Evolutionary conservation across 2,888 invertebrate species (phyloP).

Genomic region (Brachynemurus nebulosus): DNA sequence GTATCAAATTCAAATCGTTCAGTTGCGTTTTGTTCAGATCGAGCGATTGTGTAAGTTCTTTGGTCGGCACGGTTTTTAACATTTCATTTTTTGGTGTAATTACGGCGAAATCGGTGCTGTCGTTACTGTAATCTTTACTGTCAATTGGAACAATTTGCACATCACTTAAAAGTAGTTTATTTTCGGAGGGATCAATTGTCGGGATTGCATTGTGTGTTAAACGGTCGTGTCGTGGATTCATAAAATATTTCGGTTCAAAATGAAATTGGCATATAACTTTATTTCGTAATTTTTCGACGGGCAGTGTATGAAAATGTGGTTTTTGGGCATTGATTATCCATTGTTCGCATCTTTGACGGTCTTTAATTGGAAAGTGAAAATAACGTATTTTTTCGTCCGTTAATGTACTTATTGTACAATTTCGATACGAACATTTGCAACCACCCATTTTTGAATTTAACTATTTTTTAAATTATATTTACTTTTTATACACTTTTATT

Average conservation of each 20-base stretch:
- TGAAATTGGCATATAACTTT: conserved; percentile 46
- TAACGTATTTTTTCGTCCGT: conserved; percentile 35
- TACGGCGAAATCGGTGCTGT: background rate
- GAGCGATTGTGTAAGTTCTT: background rate
- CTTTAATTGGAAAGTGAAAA: conserved; percentile 48
- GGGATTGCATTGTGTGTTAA: conserved; percentile 41
- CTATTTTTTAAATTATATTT: too few species aligned
- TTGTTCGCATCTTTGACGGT: conserved; percentile 39
- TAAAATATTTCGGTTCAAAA: conserved; percentile 38
- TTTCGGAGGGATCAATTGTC: conserved; percentile 28
- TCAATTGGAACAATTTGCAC: background rate
- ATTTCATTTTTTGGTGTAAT: background rate
- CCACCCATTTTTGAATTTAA: conserved; percentile 36
- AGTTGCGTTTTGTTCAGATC: background rate
- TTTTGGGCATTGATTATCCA: conserved; percentile 43
- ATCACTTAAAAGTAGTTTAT: background rate
- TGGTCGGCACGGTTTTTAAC: background rate
- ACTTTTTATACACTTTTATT: too few species aligned
- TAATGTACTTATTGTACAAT: conserved; percentile 37
- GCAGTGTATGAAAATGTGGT: conserved; percentile 37
- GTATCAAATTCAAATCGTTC: background rate
- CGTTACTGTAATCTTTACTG: background rate
- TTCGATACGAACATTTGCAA: conserved; percentile 42
- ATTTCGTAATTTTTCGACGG: conserved; percentile 42
- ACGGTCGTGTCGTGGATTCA: conserved; percentile 40